Evolutionary conservation across 2,797 vertebrate genomes (phyloP), one percentile per base, ranked within the genome.

Genomic region (Eulemur albifrons): DNA sequence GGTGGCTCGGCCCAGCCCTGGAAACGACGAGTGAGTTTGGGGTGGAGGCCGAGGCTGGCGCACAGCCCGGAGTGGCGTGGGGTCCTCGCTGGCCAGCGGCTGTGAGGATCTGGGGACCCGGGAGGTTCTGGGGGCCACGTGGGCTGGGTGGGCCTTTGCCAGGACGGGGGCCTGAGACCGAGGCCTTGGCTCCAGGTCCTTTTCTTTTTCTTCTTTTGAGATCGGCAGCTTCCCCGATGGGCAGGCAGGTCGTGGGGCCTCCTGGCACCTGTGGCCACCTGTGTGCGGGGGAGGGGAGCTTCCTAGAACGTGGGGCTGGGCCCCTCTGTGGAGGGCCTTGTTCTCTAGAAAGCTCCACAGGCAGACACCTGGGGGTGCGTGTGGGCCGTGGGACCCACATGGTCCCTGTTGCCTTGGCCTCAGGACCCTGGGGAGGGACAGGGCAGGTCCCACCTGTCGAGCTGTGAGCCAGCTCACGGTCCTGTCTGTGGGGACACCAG

Each of bases 51-150:
- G 27, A 69, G 80, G 38, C 52, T n/a, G 89, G n/a, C 5, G 32
- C 30, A 5, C 1, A 7, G 43, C 38, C 30, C 7, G 1, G 45
- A 67, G 27, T 10, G 1, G 72, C 61, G 38, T 2, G 3, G 23
- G 0, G 18, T 17, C 27, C 40, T 40, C 20, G 6, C 4, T 0
- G 23, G 20, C 30, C 57, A 25, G 61, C 15, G 79, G 43, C 59
- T 45, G 3, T 27, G 73, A 23, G 3, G 7, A 23, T 23, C 25
- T 50, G 38, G 27, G 18, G 9, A n/a, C 43, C 18, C 5, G 5
- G 0, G 0, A 80, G 30, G n/a, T 54, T 17, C 61, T 54, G 1
- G 21, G 13, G 25, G 23, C 69, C 4, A 0, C 1, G 0, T 38
- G 67, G 67, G 8, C n/a, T 0, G 1, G 17, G 17, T 1, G 1